Conservation (phyloP, 1,140 invertebrate species). For the Tetranychus cinnabarinus region DNA sequence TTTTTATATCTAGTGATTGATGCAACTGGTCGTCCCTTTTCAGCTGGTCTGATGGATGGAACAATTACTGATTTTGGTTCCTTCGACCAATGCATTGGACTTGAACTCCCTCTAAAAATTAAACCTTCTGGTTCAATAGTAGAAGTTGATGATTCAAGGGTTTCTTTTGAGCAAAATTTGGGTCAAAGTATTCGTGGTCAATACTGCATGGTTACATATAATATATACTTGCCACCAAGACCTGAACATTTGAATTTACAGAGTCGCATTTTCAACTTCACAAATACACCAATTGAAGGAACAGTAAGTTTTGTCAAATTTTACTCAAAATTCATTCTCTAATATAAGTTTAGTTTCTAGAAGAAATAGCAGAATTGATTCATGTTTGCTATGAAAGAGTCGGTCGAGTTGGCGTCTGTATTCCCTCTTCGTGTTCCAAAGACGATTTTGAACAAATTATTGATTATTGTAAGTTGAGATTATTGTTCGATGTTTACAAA, state of each 20-base stretch:
- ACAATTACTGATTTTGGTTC: conserved; percentile 11
- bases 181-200: not conserved
- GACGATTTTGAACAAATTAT: conserved; percentile 5
- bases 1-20: conserved; percentile 8
- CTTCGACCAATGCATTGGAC: conserved; percentile 12
- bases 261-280: conserved; percentile 2
- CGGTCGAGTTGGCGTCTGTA: conserved; percentile 4
- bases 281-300: not conserved
- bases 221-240: not conserved
- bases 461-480: conserved; percentile 1
- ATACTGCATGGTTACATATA: conserved; percentile 5
- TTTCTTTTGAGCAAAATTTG: not conserved
- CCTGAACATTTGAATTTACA: not conserved
- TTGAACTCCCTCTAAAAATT: not conserved
- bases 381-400: conserved; percentile 4
- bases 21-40: conserved; percentile 7
- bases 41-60: conserved; percentile 9
- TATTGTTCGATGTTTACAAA: not conserved
- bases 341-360: not conserved
- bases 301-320: not conserved
- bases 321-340: not conserved
- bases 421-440: conserved; percentile 3
- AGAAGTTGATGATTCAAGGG: too few species aligned
- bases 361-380: not conserved
- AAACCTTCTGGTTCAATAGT: too few species aligned